Conservation (phyloP, 2,888 invertebrate genomes). For the Apodemia mormo region DNA sequence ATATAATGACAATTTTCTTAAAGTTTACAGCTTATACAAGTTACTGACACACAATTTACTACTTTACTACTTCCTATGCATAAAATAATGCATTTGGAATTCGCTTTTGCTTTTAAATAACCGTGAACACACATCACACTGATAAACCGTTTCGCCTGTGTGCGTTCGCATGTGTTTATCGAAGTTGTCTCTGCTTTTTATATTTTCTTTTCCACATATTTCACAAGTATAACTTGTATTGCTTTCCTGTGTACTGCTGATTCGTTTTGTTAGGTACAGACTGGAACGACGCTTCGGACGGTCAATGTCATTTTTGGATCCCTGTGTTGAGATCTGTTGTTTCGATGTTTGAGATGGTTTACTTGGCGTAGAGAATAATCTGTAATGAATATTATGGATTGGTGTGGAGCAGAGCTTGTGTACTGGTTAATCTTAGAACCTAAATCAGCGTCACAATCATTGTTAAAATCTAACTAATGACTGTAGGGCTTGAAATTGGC, state of each 20-base stretch:
- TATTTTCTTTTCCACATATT: constrained; percentile 42
- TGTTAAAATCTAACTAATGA: too few species aligned
- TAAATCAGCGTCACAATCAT: too few species aligned
- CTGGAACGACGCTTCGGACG: background rate
- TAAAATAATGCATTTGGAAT: constrained; percentile 44
- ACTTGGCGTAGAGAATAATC: constrained; percentile 39
- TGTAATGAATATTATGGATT: constrained; percentile 31
- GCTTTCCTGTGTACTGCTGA: constrained; percentile 39
- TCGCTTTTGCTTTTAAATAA: constrained; percentile 43
- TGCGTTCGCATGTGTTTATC: constrained; percentile 44
- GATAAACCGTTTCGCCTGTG: constrained; percentile 41
- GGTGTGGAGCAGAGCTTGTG: too few species aligned
- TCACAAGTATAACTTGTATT: constrained; percentile 36
- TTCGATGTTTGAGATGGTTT: constrained; percentile 34
- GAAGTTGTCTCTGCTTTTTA: constrained; percentile 40
- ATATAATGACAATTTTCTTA: background rate
- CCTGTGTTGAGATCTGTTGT: constrained; percentile 27
- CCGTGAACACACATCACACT: constrained; percentile 42
- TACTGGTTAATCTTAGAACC: too few species aligned
- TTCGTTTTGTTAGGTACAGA: constrained; percentile 40
- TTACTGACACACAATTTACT: background rate
- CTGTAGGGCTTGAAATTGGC: too few species aligned
- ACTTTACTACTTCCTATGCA: constrained; percentile 36
- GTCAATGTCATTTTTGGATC: background rate
- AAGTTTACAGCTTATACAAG: background rate